Conservation (phyloP, 1,140 invertebrate genomes). For the Orchesella cincta region DNA sequence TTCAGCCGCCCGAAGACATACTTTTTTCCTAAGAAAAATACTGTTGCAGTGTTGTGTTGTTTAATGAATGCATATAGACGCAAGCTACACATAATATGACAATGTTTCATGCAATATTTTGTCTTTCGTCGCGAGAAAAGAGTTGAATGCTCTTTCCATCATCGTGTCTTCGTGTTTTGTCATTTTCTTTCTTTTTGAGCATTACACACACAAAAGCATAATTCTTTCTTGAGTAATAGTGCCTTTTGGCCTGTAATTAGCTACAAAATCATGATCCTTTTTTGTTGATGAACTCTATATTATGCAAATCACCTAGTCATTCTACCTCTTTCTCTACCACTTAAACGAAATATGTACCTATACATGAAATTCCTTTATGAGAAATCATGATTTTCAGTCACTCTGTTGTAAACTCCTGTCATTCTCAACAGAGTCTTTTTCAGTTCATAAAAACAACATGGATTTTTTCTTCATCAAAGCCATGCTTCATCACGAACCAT, state of each 20-base stretch:
- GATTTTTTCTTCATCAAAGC: no score
- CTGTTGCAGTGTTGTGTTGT: constrained; percentile 8
- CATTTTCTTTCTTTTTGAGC: neutral
- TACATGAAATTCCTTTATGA: no score
- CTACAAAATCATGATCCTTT: constrained; percentile 24
- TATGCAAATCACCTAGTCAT: constrained; percentile 22
- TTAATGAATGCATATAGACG: neutral
- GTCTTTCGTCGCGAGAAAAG: neutral
- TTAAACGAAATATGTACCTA: no score
- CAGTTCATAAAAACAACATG: no score
- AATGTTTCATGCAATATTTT: neutral
- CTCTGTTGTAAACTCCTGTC: no score
- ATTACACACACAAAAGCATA: neutral
- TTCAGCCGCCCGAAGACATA: no score
- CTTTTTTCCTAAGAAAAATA: neutral
- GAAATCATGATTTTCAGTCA: no score
- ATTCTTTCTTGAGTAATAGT: constrained; percentile 26
- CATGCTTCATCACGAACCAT: neutral
- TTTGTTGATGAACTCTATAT: constrained; percentile 2
- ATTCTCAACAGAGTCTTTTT: no score
- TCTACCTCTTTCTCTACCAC: neutral
- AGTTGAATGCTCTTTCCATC: constrained; percentile 39
- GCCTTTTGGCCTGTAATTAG: constrained; percentile 25
- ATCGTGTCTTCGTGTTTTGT: constrained; percentile 13
- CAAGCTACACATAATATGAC: neutral